Evolutionary conservation across 1,140 invertebrate genomes (phyloP).

Genomic region (Scaptodrosophila lebanonensis): DNA sequence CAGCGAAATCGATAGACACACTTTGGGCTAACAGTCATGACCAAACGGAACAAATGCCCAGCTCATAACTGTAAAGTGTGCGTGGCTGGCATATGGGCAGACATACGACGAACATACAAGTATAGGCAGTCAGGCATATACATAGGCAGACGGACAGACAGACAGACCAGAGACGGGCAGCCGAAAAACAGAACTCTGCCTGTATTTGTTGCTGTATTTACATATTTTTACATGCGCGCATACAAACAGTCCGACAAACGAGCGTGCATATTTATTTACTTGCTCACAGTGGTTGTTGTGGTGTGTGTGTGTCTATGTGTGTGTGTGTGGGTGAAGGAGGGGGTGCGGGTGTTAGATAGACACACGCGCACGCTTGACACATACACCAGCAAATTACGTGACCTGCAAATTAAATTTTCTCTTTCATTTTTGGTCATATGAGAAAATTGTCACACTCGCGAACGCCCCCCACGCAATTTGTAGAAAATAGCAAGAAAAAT

Average conservation of each 20-base stretch:
- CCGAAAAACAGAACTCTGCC: slow-evolving; percentile 35
- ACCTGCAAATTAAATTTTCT: slow-evolving; percentile 73
- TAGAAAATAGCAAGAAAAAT: slow-evolving; percentile 28
- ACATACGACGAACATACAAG: too few relatives aligned
- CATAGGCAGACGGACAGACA: too few relatives aligned
- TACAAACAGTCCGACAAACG: slow-evolving; percentile 8
- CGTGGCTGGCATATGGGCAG: slow-evolving; percentile 8
- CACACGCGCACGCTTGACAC: slow-evolving; percentile 29
- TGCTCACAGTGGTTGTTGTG: too few relatives aligned
- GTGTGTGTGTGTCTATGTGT: too few relatives aligned
- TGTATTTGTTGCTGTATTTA: slow-evolving; percentile 67
- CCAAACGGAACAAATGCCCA: slow-evolving; percentile 35
- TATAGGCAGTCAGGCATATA: too few relatives aligned
- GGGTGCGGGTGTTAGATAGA: slow-evolving; percentile 7
- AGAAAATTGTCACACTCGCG: slow-evolving; percentile 66
- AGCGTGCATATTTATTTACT: slow-evolving; percentile 53
- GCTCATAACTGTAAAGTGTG: slow-evolving; percentile 65
- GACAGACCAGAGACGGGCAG: too few relatives aligned
- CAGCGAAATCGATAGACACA: slow-evolving; percentile 33
- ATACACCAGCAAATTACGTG: slow-evolving; percentile 67
- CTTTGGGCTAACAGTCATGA: not conserved
- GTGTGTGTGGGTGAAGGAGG: not conserved
- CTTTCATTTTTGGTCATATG: slow-evolving; percentile 56
- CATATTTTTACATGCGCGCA: slow-evolving; percentile 59
- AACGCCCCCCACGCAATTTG: slow-evolving; percentile 15